Evolutionary conservation across 2,888 invertebrate genomes (phyloP), one percentile per base, ranked within the genome.

Genomic region (Andrena bucephala): DNA sequence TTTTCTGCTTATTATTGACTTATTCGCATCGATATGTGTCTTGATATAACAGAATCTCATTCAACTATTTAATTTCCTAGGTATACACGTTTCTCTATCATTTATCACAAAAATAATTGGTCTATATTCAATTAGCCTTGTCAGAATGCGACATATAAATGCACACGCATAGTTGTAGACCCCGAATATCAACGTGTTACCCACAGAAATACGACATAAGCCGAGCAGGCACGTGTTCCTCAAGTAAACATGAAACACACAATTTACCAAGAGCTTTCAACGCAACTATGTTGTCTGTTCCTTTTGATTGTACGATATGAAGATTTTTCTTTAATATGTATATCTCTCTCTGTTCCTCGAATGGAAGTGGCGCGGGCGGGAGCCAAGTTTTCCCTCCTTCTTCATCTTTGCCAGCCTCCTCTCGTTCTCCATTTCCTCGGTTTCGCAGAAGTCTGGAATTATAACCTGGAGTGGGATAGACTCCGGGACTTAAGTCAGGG

Each of bases 401-500:
- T 82, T 42, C 42, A 16, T 42, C 42, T 42, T 42, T 42, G 42
- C 42, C 13, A 42, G 42, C 42, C 84, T 63, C 83, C 79, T 85
- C 86, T 88, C 77, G 60, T 80, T 82, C 90, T 82, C 89, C 84
- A 86, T 90, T 90, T 91, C 86, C 91, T 88, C 86, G 89, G 86
- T 91, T 91, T 89, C 89, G 89, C 89, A 91, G 92, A 92, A 92
- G 91, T 92, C 92, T 91, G 93, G 93, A 93, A 94, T 94, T 94
- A 93, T 89, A 89, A 87, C 87, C 88, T 91, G 89, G 90, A 93
- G 93, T 92, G 91, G 93, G 93, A 93, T 93, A 93, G 93, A 91
- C 91, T 91, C 89, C 85, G 89, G 91, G 93, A 93, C 93, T 93
- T 93, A 93, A 94, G 94, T 94, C 93, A 93, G 94, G 93, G 94